phyloP scores from a whole-genome alignment of 1,140 invertebrate genomes.

The Octopus bimaculoides region DNA sequence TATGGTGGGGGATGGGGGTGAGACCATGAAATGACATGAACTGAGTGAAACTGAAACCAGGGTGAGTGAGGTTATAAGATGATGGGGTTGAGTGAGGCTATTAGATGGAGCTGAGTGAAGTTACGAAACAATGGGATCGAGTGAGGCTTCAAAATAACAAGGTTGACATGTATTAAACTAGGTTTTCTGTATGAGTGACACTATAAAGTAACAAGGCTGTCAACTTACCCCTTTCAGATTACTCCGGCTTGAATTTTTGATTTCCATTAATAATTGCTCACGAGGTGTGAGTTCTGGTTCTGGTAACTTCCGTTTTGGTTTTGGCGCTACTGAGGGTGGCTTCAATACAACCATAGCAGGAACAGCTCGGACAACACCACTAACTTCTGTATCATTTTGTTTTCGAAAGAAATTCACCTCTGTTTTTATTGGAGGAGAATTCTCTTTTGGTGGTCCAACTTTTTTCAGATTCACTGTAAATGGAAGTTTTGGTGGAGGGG shows the following conservation, averaged over 20 bases:
- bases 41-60: too few relatives aligned
- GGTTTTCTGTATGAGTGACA: too few relatives aligned
- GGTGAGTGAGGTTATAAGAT: too few relatives aligned
- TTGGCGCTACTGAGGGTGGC: constrained; percentile 20
- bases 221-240: constrained; percentile 61
- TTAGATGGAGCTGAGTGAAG: too few relatives aligned
- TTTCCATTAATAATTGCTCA: constrained; percentile 70
- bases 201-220: neutral
- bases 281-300: constrained; percentile 61
- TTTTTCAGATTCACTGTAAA: neutral
- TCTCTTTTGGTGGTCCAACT: neutral
- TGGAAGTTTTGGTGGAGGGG: neutral
- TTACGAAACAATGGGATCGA: too few relatives aligned
- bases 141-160: too few relatives aligned
- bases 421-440: neutral
- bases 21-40: too few relatives aligned
- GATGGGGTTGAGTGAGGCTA: too few relatives aligned
- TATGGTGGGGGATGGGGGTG: too few relatives aligned
- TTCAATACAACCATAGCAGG: constrained; percentile 9
- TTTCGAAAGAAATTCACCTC: neutral
- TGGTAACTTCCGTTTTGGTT: constrained; percentile 32
- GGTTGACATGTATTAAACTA: too few relatives aligned
- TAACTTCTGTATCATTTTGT: neutral
- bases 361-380: neutral
- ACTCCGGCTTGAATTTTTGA: constrained; percentile 65